A percentile compares a stretch with the other conserved stretches of the same genome.
Evolutionary conservation across 2,888 invertebrate species (phyloP).

Genomic region (Ochropleura leucogaster): DNA sequence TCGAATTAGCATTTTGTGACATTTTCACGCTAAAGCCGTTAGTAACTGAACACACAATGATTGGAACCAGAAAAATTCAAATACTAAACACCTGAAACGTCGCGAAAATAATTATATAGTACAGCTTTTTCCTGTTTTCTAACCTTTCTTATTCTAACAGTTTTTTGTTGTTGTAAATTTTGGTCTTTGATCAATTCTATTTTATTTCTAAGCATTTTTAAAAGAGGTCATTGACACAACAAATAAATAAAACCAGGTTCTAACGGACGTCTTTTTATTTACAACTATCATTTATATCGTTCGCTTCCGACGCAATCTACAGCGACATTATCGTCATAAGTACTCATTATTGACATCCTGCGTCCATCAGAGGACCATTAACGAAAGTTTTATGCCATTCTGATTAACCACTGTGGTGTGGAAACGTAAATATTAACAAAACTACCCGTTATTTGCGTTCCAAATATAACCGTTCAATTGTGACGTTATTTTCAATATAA

Average conservation of each 20-base stretch:
- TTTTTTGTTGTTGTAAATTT: neutral
- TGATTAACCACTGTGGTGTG: conserved; percentile 29
- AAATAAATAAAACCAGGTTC: conserved; percentile 14
- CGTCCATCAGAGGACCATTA: conserved; percentile 32
- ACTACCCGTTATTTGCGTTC: conserved; percentile 31
- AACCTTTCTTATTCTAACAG: neutral
- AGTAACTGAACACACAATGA: conserved; percentile 12
- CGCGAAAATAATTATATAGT: conserved; percentile 2
- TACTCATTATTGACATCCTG: conserved; percentile 39
- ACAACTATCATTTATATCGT: conserved; percentile 32
- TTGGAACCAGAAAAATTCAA: conserved; percentile 15
- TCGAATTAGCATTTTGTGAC: conserved; percentile 26
- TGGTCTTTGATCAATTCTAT: neutral
- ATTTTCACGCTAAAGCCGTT: conserved; percentile 19
- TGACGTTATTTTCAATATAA: conserved; percentile 38
- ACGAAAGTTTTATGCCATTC: conserved; percentile 45
- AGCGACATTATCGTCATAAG: conserved; percentile 37
- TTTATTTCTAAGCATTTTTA: neutral
- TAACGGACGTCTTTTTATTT: conserved; percentile 23
- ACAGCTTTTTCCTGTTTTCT: neutral
- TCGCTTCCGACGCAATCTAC: conserved; percentile 40
- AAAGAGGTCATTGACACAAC: conserved; percentile 10
- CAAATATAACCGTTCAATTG: conserved; percentile 31
- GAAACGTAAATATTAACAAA: conserved; percentile 43
- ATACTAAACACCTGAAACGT: neutral